Percentiles rank a stretch among this genome's conserved stretches.
Evolutionary conservation across 23 tunicate genomes (phyloP).

Genomic region (Oikopleura dioica): DNA sequence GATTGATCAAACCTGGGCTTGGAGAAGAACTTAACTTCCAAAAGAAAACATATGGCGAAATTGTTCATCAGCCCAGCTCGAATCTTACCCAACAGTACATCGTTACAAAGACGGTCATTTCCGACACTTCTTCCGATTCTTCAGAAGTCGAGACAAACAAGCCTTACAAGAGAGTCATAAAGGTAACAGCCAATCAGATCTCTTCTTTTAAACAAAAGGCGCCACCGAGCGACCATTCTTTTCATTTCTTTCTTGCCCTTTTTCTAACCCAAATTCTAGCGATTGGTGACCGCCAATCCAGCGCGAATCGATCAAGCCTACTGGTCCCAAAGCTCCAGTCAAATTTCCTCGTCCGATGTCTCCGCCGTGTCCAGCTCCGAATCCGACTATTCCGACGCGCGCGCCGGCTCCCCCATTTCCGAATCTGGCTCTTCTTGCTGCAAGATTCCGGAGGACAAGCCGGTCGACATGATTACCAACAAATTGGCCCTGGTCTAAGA

Average conservation of each 20-base stretch:
- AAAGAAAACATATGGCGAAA: neutral
- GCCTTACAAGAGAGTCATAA: neutral
- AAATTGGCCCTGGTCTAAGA: too few relatives aligned
- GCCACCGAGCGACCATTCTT: too few relatives aligned
- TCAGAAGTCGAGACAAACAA: neutral
- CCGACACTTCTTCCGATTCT: slow-evolving; percentile 6
- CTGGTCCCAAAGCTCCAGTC: neutral
- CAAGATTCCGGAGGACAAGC: neutral
- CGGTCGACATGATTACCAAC: too few relatives aligned
- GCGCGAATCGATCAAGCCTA: neutral
- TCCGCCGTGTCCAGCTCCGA: neutral
- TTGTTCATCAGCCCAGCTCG: neutral
- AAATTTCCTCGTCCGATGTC: neutral
- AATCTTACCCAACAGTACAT: neutral
- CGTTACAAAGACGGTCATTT: neutral
- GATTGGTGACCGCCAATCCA: neutral
- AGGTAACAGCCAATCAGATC: neutral
- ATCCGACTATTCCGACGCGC: neutral
- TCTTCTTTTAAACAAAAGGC: neutral
- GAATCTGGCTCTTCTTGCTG: neutral
- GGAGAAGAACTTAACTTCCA: neutral
- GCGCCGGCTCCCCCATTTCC: neutral
- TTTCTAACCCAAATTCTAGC: neutral
- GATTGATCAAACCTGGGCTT: slow-evolving; percentile 6
- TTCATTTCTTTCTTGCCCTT: too few relatives aligned